Conservation (phyloP, 2,113 vertebrate species). For the Paedocypris sp. region DNA sequence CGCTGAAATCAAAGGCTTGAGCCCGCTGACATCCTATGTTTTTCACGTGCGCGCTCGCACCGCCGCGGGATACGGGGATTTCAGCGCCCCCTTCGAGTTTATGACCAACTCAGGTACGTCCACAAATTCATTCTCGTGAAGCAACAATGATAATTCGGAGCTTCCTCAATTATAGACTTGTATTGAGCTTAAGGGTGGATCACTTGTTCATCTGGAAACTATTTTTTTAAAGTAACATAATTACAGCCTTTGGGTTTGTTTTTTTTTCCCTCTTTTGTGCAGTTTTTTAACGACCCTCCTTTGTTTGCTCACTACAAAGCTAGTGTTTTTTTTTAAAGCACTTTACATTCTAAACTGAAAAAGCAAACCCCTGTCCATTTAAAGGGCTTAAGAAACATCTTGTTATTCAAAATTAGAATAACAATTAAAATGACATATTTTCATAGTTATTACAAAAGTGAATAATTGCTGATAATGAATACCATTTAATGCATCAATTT, state of each 20-base stretch:
- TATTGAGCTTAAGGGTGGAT: slow-evolving; percentile 18
- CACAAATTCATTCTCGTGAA: background rate
- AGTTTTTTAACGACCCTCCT: no score
- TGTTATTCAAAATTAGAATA: no score
- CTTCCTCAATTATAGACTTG: slow-evolving; percentile 1
- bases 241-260: slow-evolving; percentile 9
- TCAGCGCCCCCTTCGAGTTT: slow-evolving; percentile 85
- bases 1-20: slow-evolving; percentile 85
- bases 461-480: no score
- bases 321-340: slow-evolving; percentile 14
- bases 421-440: no score
- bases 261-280: slow-evolving; percentile 7
- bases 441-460: no score
- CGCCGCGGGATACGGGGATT: slow-evolving; percentile 89
- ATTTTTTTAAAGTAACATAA: slow-evolving; percentile 18
- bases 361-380: slow-evolving; percentile 8
- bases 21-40: slow-evolving; percentile 85
- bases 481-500: no score
- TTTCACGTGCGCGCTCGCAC: slow-evolving; percentile 93
- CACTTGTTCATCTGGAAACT: background rate
- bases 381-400: no score
- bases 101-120: slow-evolving; percentile 86
- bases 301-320: slow-evolving; percentile 16
- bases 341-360: no score
- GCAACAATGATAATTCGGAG: background rate